Conservation (phyloP, 2,113 vertebrate species). For the Actinemys pallida region DNA sequence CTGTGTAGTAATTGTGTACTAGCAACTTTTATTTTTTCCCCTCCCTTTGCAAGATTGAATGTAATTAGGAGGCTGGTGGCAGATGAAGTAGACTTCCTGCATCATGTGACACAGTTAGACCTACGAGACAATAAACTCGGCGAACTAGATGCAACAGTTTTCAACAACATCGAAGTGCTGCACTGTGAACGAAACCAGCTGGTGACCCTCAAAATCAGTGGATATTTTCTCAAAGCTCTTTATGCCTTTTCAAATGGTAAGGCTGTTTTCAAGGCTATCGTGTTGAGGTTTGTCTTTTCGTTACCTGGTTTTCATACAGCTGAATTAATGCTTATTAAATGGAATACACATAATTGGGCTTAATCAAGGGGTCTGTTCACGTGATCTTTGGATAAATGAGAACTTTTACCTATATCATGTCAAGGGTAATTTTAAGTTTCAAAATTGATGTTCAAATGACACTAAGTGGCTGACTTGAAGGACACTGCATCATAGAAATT, state of each 20-base stretch:
- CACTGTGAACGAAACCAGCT: conserved; percentile 96
- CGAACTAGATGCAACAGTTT: conserved; percentile 89
- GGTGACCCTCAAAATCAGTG: conserved; percentile 86
- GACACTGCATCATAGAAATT: not conserved
- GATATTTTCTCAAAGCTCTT: conserved; percentile 90
- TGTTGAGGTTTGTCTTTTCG: not conserved
- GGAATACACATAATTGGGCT: accelerated
- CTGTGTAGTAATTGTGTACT: not conserved
- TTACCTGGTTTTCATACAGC: not conserved
- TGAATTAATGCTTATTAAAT: not conserved
- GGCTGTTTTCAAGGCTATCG: conserved; percentile 19
- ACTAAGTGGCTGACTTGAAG: not conserved
- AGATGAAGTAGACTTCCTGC: conserved; percentile 89
- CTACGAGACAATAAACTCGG: conserved; percentile 92
- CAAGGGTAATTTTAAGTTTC: not conserved
- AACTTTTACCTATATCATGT: not conserved
- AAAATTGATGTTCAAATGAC: not conserved
- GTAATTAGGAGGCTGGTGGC: conserved; percentile 85
- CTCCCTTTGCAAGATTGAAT: conserved; percentile 86
- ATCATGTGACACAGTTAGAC: conserved; percentile 93
- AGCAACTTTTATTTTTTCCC: not conserved
- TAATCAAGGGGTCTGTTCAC: not conserved
- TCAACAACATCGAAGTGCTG: conserved; percentile 93
- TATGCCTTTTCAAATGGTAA: conserved; percentile 92
- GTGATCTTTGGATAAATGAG: not conserved